Base-by-base conservation (phyloP, 2,888 invertebrate species). In the Mesorhabditis spiculigera region DNA sequence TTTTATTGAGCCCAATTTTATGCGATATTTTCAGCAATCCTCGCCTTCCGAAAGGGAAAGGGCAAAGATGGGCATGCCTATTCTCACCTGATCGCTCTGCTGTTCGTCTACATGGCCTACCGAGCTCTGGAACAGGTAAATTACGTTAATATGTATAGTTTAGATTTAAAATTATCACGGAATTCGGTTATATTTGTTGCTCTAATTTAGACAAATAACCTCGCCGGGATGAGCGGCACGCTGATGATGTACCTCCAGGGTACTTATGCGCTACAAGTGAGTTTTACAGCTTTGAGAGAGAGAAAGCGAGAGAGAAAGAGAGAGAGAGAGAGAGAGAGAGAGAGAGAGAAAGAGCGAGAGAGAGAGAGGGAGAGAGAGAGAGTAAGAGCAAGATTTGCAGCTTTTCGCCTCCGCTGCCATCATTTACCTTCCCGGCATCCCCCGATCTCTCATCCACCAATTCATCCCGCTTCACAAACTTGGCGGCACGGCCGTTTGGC, bases 401-500 rank as follows among this genome's bases (percentile, higher is more conserved):
- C n/a, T 50, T n/a, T n/a, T 50, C 8, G 58, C 58, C 58, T 50
- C 58, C 10, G 58, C 58, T 13, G 58, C 58, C n/a, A 13, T 50
- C 10, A 50, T 50, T n/a, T 50, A 50, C n/a, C 58, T 50, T 10
- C 58, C 58, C 8, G 58, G 58, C 8, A n/a, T 50, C 10, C 58
- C n/a, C n/a, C 58, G 58, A 50, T 50, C 58, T 50, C 10, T 50
- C 10, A 50, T 50, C 58, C 8, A n/a, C n/a, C 58, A 50, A 50
- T 50, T 50, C 58, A 50, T 50, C n/a, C 58, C 58, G n/a, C n/a
- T 50, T 10, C 58, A 50, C n/a, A 50, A 50, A 50, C 58, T 50
- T 50, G 58, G 58, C n/a, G 58, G 58, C 58, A 50, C 58, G n/a
- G 58, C 58, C 8, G 58, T 50, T 50, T 50, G 58, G 58, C 10